These are phyloP conservation scores for Centrocercus urophasianus DNA, from an alignment of 2,113 vertebrate genomes.

Conservation along the genomic window DNA sequence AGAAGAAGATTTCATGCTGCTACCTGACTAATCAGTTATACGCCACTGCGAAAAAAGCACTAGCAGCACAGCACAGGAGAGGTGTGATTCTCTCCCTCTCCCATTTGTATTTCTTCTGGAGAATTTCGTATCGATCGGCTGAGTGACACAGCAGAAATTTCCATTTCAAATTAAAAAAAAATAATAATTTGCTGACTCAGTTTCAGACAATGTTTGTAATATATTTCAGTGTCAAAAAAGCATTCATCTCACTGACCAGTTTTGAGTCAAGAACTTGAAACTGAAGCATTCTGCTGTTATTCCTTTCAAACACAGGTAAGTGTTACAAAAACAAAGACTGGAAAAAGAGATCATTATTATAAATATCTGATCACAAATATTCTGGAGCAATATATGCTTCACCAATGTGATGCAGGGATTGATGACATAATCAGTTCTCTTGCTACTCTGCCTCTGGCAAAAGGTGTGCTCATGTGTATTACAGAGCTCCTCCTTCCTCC, in stretches of 20 bases:
- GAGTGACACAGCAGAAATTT: conserved; percentile 46
- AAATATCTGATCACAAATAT: conserved; percentile 6
- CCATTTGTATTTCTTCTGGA: background rate
- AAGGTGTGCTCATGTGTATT: background rate
- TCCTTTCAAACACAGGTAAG: background rate
- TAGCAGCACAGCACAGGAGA: background rate
- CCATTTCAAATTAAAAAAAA: conserved; percentile 31
- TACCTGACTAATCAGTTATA: conserved; percentile 17
- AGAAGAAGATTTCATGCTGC: background rate
- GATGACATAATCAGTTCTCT: background rate
- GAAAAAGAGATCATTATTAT: background rate
- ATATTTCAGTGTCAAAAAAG: background rate
- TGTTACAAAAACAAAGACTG: background rate
- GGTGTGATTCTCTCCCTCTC: background rate
- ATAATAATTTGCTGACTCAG: conserved; percentile 1
- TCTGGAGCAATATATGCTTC: background rate
- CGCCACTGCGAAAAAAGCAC: background rate
- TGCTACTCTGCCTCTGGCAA: background rate
- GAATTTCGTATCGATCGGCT: background rate
- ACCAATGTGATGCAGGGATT: background rate
- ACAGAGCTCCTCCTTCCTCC: background rate
- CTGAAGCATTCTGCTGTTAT: background rate
- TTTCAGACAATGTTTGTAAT: background rate
- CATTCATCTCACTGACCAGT: background rate
- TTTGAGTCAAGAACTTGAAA: background rate